Percentiles rank a stretch among this genome's conserved stretches.
phyloP scores from a whole-genome alignment of 2,113 vertebrate species.

The Pedetes capensis region DNA sequence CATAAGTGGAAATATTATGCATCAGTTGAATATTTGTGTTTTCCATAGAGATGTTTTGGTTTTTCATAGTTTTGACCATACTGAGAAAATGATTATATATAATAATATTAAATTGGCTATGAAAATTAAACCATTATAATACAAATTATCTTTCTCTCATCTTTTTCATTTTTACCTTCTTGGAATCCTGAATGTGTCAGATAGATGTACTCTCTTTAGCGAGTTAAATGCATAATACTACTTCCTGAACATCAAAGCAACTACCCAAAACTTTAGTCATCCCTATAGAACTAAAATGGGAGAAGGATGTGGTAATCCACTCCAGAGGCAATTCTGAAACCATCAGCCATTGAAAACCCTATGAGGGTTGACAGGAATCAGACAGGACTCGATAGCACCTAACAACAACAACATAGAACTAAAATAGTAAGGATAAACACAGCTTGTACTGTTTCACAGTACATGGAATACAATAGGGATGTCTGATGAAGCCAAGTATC shows the following conservation, averaged over 20 bases:
- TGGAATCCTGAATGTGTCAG: neutral
- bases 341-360: too few relatives aligned
- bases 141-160: constrained; percentile 24
- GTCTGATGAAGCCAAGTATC: neutral
- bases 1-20: neutral
- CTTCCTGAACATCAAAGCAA: neutral
- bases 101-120: neutral
- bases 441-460: neutral
- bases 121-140: constrained; percentile 19
- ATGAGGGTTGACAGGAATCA: too few relatives aligned
- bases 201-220: neutral
- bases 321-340: too few relatives aligned
- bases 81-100: neutral
- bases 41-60: constrained; percentile 13
- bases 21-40: neutral
- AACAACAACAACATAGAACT: too few relatives aligned
- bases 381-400: too few relatives aligned
- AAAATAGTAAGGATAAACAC: neutral
- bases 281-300: neutral
- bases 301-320: too few relatives aligned
- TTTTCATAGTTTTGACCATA: constrained; percentile 1
- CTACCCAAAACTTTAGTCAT: neutral
- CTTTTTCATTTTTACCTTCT: neutral
- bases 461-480: neutral
- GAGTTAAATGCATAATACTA: neutral